Evolutionary conservation across 2,888 invertebrate genomes (phyloP).

Genomic region (Orthonevra nobilis): DNA sequence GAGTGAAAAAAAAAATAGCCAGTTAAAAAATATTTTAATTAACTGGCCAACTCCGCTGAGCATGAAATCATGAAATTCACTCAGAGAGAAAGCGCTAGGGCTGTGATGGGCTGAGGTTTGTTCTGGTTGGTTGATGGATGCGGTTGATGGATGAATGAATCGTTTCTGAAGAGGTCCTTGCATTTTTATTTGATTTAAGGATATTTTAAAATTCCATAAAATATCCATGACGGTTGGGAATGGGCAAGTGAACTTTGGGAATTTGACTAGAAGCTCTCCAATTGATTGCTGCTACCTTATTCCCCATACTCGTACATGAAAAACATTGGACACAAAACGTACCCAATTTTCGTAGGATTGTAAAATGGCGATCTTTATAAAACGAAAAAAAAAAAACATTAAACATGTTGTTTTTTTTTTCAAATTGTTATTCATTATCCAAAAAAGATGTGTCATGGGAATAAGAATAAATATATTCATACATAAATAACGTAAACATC

Average conservation of each 20-base stretch:
- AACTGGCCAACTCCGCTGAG: conserved; percentile 66
- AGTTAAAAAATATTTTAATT: conserved; percentile 70
- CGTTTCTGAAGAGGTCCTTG: conserved; percentile 63
- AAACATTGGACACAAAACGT: conserved; percentile 58
- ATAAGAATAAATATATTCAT: too few relatives aligned
- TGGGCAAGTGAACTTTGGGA: conserved; percentile 15
- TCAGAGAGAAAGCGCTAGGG: conserved; percentile 26
- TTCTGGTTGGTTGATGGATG: conserved; percentile 15
- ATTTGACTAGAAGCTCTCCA: conserved; percentile 52
- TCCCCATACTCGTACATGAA: conserved; percentile 62
- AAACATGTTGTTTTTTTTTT: too few relatives aligned
- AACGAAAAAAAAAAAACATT: conserved; percentile 26
- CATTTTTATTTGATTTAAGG: conserved; percentile 70
- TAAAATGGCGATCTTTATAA: conserved; percentile 35
- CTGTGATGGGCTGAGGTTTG: conserved; percentile 1
- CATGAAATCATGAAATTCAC: conserved; percentile 65
- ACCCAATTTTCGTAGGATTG: conserved; percentile 54
- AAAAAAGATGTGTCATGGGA: too few relatives aligned
- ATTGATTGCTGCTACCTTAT: conserved; percentile 59
- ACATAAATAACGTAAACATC: conserved; percentile 22
- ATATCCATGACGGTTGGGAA: conserved; percentile 49
- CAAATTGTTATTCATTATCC: too few relatives aligned
- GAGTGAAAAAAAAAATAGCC: conserved; percentile 40
- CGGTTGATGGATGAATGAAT: conserved; percentile 56
- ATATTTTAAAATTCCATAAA: conserved; percentile 70